These are phyloP conservation scores for Pogonophryne albipinna DNA, from an alignment of 2,797 vertebrate species.

Conservation along the genomic window DNA sequence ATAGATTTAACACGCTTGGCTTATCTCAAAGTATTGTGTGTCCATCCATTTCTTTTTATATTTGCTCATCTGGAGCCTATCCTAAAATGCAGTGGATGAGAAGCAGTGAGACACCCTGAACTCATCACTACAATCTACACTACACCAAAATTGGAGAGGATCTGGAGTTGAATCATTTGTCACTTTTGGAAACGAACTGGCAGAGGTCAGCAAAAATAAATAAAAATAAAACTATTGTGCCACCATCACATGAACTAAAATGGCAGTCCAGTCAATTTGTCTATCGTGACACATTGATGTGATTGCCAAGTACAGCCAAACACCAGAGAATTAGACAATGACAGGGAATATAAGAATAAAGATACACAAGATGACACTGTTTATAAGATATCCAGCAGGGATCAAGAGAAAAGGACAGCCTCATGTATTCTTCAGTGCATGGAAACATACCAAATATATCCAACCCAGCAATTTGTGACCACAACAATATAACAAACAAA, in stretches of 20 bases:
- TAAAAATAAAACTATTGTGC: neutral
- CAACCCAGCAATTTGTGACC: conserved; percentile 61
- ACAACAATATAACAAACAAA: conserved; percentile 71
- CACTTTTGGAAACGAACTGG: too few species aligned
- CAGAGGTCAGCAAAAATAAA: neutral
- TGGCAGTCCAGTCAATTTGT: conserved; percentile 35
- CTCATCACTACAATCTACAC: neutral
- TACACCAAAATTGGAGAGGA: neutral
- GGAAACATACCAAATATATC: conserved; percentile 64
- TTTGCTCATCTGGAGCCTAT: neutral
- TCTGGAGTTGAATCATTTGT: too few species aligned
- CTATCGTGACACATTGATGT: conserved; percentile 21
- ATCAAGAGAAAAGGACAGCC: conserved; percentile 62
- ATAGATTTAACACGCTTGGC: neutral
- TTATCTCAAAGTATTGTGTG: neutral
- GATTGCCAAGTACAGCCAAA: conserved; percentile 27
- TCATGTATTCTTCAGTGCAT: conserved; percentile 50
- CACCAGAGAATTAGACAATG: conserved; percentile 45
- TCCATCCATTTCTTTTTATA: conserved; percentile 1
- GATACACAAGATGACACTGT: conserved; percentile 38
- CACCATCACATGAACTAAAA: conserved; percentile 4
- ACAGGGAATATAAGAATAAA: conserved; percentile 34
- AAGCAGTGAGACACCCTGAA: neutral
- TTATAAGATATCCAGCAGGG: conserved; percentile 47
- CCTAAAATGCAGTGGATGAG: neutral